These are phyloP conservation scores for Fukomys damarensis DNA, from an alignment of 2,113 vertebrate species.

Conservation along the genomic window DNA sequence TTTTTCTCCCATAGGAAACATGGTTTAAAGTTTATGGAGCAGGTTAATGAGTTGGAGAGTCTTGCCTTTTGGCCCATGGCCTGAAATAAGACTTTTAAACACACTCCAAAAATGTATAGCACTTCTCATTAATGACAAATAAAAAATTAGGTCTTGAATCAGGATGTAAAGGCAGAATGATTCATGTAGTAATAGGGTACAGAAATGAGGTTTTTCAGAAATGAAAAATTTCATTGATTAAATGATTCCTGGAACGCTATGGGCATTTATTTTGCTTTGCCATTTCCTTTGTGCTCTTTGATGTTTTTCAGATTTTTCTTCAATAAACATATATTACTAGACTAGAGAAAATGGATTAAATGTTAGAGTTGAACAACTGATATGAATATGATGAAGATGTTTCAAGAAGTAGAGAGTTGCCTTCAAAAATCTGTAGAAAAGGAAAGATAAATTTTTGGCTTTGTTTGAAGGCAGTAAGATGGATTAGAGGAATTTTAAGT, in stretches of 20 bases:
- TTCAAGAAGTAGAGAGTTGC: neutral
- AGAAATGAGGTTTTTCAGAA: slow-evolving; percentile 60
- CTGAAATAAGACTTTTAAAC: slow-evolving; percentile 82
- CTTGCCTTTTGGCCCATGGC: slow-evolving; percentile 77
- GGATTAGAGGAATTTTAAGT: neutral
- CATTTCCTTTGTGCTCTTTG: slow-evolving; percentile 4
- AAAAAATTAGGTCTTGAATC: slow-evolving; percentile 66
- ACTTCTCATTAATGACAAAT: slow-evolving; percentile 79
- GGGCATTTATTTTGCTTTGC: slow-evolving; percentile 54
- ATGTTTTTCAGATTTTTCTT: slow-evolving; percentile 40
- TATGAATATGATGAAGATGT: neutral
- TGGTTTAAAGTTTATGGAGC: slow-evolving; percentile 79
- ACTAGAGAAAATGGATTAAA: slow-evolving; percentile 11
- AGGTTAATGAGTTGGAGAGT: slow-evolving; percentile 79
- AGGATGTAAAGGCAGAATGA: slow-evolving; percentile 53
- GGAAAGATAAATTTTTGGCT: neutral
- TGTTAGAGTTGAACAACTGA: neutral
- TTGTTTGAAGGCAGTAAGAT: neutral
- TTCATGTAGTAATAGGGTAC: slow-evolving; percentile 51
- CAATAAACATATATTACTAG: neutral
- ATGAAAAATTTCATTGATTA: slow-evolving; percentile 59
- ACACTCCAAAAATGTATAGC: slow-evolving; percentile 78
- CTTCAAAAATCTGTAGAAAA: neutral
- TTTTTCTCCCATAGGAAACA: slow-evolving; percentile 76
- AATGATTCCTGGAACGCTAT: slow-evolving; percentile 58